Percentiles rank a stretch among this genome's conserved stretches.
Evolutionary conservation across 2,797 vertebrate genomes (phyloP).

Genomic region (Eospalax fontanierii): DNA sequence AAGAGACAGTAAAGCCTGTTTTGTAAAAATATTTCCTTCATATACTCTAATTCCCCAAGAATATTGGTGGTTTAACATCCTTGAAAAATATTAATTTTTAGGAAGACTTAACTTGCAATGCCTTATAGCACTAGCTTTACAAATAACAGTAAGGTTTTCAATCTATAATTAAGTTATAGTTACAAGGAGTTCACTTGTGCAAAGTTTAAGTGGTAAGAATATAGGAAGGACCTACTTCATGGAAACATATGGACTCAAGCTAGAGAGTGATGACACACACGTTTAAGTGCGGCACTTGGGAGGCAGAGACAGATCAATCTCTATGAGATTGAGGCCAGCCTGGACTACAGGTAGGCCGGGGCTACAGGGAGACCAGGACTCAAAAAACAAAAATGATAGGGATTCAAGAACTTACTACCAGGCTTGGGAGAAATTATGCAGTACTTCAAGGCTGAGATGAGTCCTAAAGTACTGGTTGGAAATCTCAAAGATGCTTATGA

Average conservation of each 20-base stretch:
- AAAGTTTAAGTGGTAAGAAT: conserved; percentile 50
- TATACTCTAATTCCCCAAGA: background rate
- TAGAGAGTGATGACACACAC: too few relatives aligned
- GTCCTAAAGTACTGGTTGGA: background rate
- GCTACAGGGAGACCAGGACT: too few relatives aligned
- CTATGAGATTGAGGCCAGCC: too few relatives aligned
- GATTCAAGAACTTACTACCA: background rate
- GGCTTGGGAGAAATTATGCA: conserved; percentile 1
- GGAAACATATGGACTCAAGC: too few relatives aligned
- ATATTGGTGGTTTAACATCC: background rate
- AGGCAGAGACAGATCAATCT: too few relatives aligned
- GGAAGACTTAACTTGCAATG: conserved; percentile 15
- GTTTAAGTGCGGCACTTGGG: too few relatives aligned
- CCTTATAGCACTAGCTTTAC: conserved; percentile 1
- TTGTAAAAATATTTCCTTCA: conserved; percentile 49
- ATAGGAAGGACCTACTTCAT: background rate
- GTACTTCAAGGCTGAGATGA: background rate
- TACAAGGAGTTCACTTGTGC: background rate
- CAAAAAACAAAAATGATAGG: too few relatives aligned
- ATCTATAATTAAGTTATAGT: conserved; percentile 41
- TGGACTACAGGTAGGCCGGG: too few relatives aligned
- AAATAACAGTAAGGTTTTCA: conserved; percentile 10
- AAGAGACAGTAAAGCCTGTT: background rate
- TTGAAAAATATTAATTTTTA: conserved; percentile 36
- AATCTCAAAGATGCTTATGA: background rate